A percentile compares a stretch with the other conserved stretches of the same genome.
phyloP scores from a whole-genome alignment of 2,113 vertebrate genomes.

The Mirza zaza region DNA sequence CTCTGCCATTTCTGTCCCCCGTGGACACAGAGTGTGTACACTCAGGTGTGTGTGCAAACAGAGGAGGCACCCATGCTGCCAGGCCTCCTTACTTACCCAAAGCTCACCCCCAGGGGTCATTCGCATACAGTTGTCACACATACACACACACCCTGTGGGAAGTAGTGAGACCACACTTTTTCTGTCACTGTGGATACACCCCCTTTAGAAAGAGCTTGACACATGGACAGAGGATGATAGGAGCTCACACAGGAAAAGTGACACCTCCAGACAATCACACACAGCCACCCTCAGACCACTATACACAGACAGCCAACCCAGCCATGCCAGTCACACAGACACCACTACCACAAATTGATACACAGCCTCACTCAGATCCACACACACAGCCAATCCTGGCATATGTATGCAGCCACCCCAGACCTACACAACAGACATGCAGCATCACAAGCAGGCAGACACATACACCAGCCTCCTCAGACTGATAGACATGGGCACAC shows the following conservation, averaged over 20 bases:
- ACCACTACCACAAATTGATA: background rate
- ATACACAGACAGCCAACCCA: background rate
- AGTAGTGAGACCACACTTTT: background rate
- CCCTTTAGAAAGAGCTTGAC: slow-evolving; percentile 18
- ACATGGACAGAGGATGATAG: background rate
- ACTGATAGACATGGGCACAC: background rate
- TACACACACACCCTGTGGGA: background rate
- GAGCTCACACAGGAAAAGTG: background rate
- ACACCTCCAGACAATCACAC: background rate
- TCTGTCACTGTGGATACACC: background rate
- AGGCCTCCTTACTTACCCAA: background rate
- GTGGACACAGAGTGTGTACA: background rate
- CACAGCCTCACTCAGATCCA: background rate
- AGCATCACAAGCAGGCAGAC: slow-evolving; percentile 55
- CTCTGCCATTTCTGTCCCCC: background rate
- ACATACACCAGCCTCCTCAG: background rate
- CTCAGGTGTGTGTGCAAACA: background rate
- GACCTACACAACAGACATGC: slow-evolving; percentile 24
- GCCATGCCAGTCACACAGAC: background rate
- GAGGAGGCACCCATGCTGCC: background rate
- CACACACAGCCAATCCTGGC: background rate
- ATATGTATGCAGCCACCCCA: background rate
- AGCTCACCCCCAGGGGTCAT: background rate
- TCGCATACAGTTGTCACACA: background rate
- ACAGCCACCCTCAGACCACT: background rate